Percentiles rank a stretch among this genome's conserved stretches.
phyloP scores from a whole-genome alignment of 2,888 invertebrate genomes.

The Chrysopilus asiliformis region DNA sequence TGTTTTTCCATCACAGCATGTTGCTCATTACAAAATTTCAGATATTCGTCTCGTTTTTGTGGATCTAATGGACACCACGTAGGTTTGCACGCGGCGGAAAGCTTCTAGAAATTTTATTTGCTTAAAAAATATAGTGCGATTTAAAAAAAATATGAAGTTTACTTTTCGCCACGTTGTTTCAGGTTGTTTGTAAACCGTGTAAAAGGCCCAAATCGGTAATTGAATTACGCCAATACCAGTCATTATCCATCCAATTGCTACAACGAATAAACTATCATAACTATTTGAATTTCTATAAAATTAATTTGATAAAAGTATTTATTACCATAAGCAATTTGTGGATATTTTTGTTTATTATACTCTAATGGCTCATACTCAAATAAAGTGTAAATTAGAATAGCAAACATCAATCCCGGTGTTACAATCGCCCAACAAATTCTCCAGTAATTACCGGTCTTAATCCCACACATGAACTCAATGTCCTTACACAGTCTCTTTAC shows the following conservation, averaged over 20 bases:
- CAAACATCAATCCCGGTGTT: conserved; percentile 54
- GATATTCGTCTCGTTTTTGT: too few species aligned
- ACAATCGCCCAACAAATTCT: conserved; percentile 64
- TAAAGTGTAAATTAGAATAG: conserved; percentile 58
- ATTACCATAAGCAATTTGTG: conserved; percentile 44
- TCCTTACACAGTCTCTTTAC: conserved; percentile 55
- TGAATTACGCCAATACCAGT: conserved; percentile 39
- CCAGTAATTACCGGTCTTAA: conserved; percentile 55
- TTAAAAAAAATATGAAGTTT: too few species aligned
- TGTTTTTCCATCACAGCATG: too few species aligned
- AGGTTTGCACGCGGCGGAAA: too few species aligned
- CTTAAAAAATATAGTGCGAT: too few species aligned
- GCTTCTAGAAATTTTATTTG: too few species aligned
- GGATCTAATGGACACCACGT: too few species aligned
- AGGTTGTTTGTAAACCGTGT: conserved; percentile 24
- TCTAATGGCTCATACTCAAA: conserved; percentile 43
- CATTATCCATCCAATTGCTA: conserved; percentile 40
- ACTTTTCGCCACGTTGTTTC: neutral
- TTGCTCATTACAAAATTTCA: too few species aligned
- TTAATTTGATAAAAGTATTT: too few species aligned
- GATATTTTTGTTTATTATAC: conserved; percentile 48
- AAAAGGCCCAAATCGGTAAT: conserved; percentile 35
- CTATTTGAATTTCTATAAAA: too few species aligned
- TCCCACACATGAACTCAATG: conserved; percentile 66
- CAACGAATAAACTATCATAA: too few species aligned